Conservation (phyloP, 2,797 vertebrate species). For the Sebastes vulpes region DNA sequence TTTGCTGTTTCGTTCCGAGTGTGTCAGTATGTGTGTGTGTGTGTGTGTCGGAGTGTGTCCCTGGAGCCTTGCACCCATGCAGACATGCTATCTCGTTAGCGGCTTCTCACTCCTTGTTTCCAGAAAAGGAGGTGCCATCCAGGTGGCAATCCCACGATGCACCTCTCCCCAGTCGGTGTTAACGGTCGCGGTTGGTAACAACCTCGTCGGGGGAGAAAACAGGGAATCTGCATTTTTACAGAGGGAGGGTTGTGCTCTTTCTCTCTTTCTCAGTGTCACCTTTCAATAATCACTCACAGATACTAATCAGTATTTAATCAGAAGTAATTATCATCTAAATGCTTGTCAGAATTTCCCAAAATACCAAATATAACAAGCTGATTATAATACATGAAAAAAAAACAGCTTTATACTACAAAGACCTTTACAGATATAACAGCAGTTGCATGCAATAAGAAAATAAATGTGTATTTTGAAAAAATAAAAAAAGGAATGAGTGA, state of each 20-base stretch:
- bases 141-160: conserved; percentile 80
- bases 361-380: neutral
- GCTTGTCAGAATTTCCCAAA: neutral
- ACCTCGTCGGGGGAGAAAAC: conserved; percentile 34
- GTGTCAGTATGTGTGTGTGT: conserved; percentile 8
- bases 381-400: neutral
- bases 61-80: conserved; percentile 78
- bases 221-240: conserved; percentile 12
- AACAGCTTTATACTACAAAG: neutral
- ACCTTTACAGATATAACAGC: neutral
- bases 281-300: conserved; percentile 2
- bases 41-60: conserved; percentile 6
- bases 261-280: neutral
- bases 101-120: conserved; percentile 81
- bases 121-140: conserved; percentile 79
- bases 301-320: neutral
- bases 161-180: conserved; percentile 62
- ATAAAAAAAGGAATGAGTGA: neutral
- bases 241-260: neutral
- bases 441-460: neutral
- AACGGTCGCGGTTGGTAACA: conserved; percentile 60
- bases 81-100: conserved; percentile 86
- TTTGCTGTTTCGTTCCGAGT: conserved; percentile 8
- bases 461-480: neutral
- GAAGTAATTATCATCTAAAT: neutral